Evolutionary conservation across 2,113 vertebrate genomes (phyloP).

Genomic region (Taxidea taxus): DNA sequence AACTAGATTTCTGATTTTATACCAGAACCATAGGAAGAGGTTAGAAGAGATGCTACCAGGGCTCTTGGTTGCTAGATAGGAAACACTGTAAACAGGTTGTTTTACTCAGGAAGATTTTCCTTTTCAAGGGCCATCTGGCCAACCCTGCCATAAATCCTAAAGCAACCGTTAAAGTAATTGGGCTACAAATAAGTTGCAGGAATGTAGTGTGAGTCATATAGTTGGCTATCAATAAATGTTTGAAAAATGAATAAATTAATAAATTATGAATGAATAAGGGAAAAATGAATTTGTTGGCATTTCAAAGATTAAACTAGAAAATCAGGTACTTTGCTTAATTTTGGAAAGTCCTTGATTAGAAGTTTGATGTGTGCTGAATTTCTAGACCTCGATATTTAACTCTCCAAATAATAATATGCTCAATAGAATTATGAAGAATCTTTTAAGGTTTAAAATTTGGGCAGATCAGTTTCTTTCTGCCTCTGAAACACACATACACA

Average conservation of each 20-base stretch:
- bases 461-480: neutral
- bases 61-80: neutral
- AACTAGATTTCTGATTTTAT: neutral
- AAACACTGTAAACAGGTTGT: neutral
- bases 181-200: neutral
- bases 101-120: neutral
- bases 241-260: conserved; percentile 1
- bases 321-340: neutral
- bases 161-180: neutral
- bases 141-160: neutral
- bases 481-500: neutral
- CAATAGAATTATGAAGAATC: neutral
- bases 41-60: neutral
- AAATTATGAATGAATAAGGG: neutral
- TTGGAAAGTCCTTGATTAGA: conserved; percentile 12
- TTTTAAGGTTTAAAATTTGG: conserved; percentile 14
- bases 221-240: conserved; percentile 2
- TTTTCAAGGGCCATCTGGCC: conserved; percentile 15
- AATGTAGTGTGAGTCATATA: neutral
- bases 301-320: conserved; percentile 17
- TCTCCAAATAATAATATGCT: neutral
- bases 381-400: conserved; percentile 18
- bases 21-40: neutral
- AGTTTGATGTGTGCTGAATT: conserved; percentile 35
- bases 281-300: neutral